These are phyloP conservation scores for Rhynchophorus ferrugineus DNA, from an alignment of 1,140 invertebrate genomes.

Conservation along the genomic window DNA sequence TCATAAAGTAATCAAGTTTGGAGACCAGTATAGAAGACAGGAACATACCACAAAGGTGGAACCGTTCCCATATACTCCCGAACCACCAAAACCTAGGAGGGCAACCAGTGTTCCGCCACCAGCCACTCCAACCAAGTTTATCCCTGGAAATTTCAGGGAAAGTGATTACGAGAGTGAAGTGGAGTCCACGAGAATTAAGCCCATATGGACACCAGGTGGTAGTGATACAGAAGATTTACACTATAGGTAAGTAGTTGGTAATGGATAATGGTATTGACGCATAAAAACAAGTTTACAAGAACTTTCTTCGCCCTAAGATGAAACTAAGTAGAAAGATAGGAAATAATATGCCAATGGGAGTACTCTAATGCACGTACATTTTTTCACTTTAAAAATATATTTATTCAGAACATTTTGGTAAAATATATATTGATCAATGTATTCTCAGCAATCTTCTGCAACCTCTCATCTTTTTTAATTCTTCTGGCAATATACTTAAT, in stretches of 20 bases:
- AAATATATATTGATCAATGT: too few relatives aligned
- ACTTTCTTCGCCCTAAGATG: too few relatives aligned
- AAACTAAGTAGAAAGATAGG: too few relatives aligned
- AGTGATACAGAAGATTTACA: conserved; percentile 50
- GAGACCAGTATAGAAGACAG: conserved; percentile 41
- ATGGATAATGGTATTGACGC: too few relatives aligned
- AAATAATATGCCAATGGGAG: too few relatives aligned
- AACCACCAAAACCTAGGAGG: conserved; percentile 34
- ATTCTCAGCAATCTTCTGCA: too few relatives aligned
- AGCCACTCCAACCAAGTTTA: conserved; percentile 58
- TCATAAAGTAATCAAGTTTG: conserved; percentile 58
- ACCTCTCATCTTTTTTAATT: too few relatives aligned
- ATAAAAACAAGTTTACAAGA: too few relatives aligned
- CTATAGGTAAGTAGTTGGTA: conserved; percentile 48
- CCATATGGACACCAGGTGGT: conserved; percentile 54
- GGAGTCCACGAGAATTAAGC: conserved; percentile 50
- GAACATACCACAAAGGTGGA: conserved; percentile 35
- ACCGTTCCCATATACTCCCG: conserved; percentile 45
- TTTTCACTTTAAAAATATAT: too few relatives aligned
- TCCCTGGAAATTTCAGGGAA: conserved; percentile 58
- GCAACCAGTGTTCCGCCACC: conserved; percentile 41
- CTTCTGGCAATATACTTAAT: too few relatives aligned
- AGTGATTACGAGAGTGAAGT: conserved; percentile 66
- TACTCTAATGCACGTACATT: too few relatives aligned
- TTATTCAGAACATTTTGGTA: too few relatives aligned